These are phyloP conservation scores for Amblyraja radiata DNA, from an alignment of 2,797 vertebrate species.

Conservation along the genomic window DNA sequence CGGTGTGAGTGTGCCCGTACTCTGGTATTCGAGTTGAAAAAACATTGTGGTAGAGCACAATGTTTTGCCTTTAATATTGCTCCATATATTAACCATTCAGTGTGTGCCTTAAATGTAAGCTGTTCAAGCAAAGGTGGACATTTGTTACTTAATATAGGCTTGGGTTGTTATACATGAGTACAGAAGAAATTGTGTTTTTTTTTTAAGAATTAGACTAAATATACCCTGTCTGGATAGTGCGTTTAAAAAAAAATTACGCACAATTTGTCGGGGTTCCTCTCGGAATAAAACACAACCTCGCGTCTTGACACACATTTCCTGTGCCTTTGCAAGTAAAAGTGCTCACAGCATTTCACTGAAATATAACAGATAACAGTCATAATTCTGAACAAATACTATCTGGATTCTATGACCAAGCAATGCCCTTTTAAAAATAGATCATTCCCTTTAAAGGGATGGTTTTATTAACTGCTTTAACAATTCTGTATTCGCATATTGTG, in stretches of 20 bases:
- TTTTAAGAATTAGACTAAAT: background rate
- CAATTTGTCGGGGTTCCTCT: background rate
- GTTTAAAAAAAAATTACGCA: no score
- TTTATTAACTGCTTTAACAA: background rate
- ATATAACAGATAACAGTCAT: background rate
- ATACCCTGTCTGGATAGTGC: background rate
- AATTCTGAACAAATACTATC: background rate
- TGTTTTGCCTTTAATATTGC: background rate
- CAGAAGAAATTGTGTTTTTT: no score
- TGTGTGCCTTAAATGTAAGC: background rate
- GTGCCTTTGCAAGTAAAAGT: background rate
- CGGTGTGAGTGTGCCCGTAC: background rate
- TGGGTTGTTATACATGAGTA: background rate
- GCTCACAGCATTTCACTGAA: background rate
- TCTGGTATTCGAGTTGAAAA: background rate
- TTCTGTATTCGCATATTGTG: background rate
- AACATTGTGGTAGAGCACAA: background rate
- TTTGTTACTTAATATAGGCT: background rate
- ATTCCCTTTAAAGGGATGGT: slow-evolving; percentile 11
- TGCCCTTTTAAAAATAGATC: background rate
- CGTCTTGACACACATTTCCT: background rate
- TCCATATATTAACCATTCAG: background rate
- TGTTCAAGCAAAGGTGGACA: background rate
- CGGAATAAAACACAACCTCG: background rate
- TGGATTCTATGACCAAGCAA: background rate